Evolutionary conservation across 1,140 invertebrate species (phyloP), one percentile per base, ranked within the genome.

Genomic region (Onthophagus taurus): DNA sequence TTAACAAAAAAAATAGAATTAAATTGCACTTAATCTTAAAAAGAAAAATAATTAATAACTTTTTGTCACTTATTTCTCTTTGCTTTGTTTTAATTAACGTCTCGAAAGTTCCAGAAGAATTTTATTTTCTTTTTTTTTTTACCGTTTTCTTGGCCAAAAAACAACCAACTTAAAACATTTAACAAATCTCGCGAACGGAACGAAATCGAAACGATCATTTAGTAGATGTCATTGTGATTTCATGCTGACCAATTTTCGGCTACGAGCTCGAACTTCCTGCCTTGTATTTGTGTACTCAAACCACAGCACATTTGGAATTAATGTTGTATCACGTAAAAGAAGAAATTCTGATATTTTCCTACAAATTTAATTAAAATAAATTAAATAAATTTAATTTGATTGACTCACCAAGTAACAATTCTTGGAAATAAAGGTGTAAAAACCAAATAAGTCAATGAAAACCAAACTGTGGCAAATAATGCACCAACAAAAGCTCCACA

Each of bases 281-380:
- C 89, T 67, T 36, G 83, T 81, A 39, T 81, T 86, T n/a, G 85
- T 90, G 61, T 94, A 95, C 60, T 94, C 90, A 62, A 95, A 95
- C 89, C 89, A 94, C 42, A 94, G 63, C 5, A 94, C 83, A 62
- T 95, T 93, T 9, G 90, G 91, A 63, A 95, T 95, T 19, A 93
- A 67, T 5, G 89, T 90, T 31, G 88, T 89, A 57, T 94, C 91
- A 52, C 89, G 72, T 47, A 95, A 67, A 66, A 94, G 76, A 45
- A 93, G 65, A 59, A 88, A 78, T 69, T 94, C 90, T 43, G 85
- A 88, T 57, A 90, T 71, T 68, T 77, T 83, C 79, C 89, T 92
- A 64, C 31, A 76, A 72, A 39, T 24, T n/a, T n/a, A n/a, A n/a
- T 31, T 30, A 14, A 46, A 50, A 48, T 41, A 18, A 17, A 7